A percentile compares a stretch with the other conserved stretches of the same genome.
phyloP scores from a whole-genome alignment of 2,113 vertebrate species.

The Caracal caracal region DNA sequence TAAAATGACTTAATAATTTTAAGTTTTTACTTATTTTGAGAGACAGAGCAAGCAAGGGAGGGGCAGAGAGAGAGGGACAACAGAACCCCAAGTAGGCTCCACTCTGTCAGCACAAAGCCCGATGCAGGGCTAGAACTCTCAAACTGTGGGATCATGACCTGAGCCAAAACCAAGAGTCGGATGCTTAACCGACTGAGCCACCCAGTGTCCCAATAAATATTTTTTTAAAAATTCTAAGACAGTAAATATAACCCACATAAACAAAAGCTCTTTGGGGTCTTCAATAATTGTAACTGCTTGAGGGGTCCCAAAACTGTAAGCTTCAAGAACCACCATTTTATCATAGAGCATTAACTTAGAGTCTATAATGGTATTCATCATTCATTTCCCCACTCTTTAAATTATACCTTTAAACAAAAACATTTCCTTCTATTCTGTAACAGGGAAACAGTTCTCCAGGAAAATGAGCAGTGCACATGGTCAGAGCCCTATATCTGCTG shows the following conservation, averaged over 20 bases:
- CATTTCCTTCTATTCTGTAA: neutral
- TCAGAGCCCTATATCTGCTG: neutral
- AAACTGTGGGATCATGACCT: too few species aligned
- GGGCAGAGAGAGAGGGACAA: too few species aligned
- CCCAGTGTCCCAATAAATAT: neutral
- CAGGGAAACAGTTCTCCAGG: neutral
- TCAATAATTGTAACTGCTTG: neutral
- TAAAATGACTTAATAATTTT: neutral
- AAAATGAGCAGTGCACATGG: neutral
- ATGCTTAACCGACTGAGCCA: too few species aligned
- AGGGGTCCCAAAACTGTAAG: neutral
- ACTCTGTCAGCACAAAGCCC: too few species aligned
- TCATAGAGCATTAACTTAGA: neutral
- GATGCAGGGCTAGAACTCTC: too few species aligned
- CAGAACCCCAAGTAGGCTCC: too few species aligned
- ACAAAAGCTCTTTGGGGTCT: neutral
- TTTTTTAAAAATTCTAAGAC: neutral
- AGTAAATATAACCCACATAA: neutral
- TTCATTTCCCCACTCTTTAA: constrained; percentile 26
- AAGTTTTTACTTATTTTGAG: too few species aligned
- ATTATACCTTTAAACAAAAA: constrained; percentile 17
- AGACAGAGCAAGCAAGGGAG: too few species aligned
- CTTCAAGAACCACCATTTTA: constrained; percentile 21
- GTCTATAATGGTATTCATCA: neutral
- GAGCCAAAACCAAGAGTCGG: too few species aligned